A percentile compares a stretch with the other conserved stretches of the same genome.
Conservation (phyloP, 2,888 invertebrate genomes). For the Parasteatoda lunata region DNA sequence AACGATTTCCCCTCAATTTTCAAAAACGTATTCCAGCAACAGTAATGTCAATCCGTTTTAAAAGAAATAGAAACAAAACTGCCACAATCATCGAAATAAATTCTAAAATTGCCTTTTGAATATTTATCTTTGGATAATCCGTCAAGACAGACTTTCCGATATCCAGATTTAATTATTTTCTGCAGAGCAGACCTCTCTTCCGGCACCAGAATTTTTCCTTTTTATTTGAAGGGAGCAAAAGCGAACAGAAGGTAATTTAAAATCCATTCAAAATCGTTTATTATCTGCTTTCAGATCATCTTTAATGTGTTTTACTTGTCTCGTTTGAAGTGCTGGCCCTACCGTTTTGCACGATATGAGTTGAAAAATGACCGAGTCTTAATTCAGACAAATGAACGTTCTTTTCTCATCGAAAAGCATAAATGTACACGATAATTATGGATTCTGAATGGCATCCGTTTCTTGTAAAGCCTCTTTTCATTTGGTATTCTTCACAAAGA, state of each 20-base stretch:
- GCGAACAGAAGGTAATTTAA: slow-evolving; percentile 42
- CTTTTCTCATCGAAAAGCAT: neutral
- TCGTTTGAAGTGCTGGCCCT: slow-evolving; percentile 1
- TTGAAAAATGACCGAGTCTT: neutral
- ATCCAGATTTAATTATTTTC: slow-evolving; percentile 35
- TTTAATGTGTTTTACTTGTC: slow-evolving; percentile 20
- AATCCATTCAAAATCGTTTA: slow-evolving; percentile 55
- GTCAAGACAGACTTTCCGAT: slow-evolving; percentile 32
- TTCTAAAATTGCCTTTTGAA: slow-evolving; percentile 15
- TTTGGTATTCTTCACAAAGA: neutral
- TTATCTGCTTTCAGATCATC: slow-evolving; percentile 33
- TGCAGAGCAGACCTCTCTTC: neutral
- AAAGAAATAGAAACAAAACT: neutral
- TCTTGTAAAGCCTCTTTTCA: neutral
- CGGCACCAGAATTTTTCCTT: neutral
- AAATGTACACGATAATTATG: neutral
- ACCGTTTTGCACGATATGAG: neutral
- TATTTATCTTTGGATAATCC: slow-evolving; percentile 27
- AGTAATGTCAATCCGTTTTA: too few species aligned
- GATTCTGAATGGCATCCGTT: neutral
- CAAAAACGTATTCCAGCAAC: too few species aligned
- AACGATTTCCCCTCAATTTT: too few species aligned
- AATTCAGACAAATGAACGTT: neutral
- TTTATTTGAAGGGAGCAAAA: neutral
- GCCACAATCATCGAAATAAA: slow-evolving; percentile 1